Percentiles rank a stretch among this genome's conserved stretches.
phyloP scores from a whole-genome alignment of 2,888 invertebrate genomes.

The Sphinx pinastri region DNA sequence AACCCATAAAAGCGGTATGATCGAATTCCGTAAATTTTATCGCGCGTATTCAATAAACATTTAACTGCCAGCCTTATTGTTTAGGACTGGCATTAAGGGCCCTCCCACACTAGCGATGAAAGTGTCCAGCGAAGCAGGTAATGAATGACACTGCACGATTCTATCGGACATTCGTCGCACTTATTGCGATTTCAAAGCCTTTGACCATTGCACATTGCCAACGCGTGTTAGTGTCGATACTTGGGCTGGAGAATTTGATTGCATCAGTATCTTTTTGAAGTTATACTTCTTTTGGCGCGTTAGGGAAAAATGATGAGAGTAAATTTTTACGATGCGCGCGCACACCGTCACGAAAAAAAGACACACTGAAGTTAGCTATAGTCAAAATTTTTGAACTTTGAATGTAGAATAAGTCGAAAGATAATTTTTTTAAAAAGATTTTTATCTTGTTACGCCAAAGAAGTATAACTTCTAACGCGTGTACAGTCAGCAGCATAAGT shows the following conservation, averaged over 20 bases:
- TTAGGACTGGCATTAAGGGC: not conserved
- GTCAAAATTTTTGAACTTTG: too few species aligned
- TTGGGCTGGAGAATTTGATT: not conserved
- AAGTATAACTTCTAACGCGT: too few species aligned
- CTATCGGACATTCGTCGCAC: not conserved
- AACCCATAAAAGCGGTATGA: not conserved
- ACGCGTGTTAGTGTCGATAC: not conserved
- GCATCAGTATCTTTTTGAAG: too few species aligned
- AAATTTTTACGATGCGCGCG: too few species aligned
- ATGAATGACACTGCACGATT: constrained; percentile 3
- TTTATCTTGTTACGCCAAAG: too few species aligned
- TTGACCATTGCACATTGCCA: constrained; percentile 4
- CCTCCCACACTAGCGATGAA: not conserved
- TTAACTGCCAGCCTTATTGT: not conserved
- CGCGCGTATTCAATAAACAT: not conserved
- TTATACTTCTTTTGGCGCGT: too few species aligned
- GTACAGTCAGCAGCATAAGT: too few species aligned
- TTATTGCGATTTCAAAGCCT: constrained; percentile 15
- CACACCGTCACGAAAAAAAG: too few species aligned
- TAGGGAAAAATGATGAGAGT: too few species aligned
- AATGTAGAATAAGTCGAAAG: too few species aligned
- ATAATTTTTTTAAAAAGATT: too few species aligned
- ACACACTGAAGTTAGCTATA: too few species aligned
- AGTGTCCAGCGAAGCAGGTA: not conserved
- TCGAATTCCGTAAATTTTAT: constrained; percentile 6